These are phyloP conservation scores for Cynopterus brachyotis DNA, from an alignment of 2,113 vertebrate genomes.

Conservation along the genomic window DNA sequence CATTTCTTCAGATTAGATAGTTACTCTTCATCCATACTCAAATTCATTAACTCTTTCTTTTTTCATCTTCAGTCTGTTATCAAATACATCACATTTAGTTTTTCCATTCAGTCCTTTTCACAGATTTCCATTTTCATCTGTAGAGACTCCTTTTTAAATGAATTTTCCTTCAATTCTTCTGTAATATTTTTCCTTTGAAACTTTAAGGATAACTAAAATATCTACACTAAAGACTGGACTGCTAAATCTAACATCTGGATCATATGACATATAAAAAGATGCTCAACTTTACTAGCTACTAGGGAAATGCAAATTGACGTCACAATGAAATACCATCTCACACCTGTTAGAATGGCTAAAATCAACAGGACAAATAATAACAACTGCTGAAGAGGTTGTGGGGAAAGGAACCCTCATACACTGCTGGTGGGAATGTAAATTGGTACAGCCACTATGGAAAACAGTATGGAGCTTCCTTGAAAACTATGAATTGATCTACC, in stretches of 20 bases:
- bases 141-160: neutral
- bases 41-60: neutral
- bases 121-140: neutral
- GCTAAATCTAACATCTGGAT: neutral
- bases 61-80: neutral
- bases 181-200: neutral
- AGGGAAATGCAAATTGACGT: no score
- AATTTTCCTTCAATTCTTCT: neutral
- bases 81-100: neutral
- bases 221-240: neutral
- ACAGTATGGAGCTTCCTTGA: no score
- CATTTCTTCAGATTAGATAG: neutral
- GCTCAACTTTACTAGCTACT: no score
- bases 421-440: no score
- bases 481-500: no score
- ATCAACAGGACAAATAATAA: no score
- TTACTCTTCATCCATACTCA: neutral
- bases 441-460: no score
- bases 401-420: no score
- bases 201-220: neutral
- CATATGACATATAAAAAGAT: neutral
- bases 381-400: no score
- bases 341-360: no score
- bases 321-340: no score
- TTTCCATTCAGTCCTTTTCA: neutral